Evolutionary conservation across 2,797 vertebrate species (phyloP), one percentile per base, ranked within the genome.

Genomic region (Cyprinella venusta): DNA sequence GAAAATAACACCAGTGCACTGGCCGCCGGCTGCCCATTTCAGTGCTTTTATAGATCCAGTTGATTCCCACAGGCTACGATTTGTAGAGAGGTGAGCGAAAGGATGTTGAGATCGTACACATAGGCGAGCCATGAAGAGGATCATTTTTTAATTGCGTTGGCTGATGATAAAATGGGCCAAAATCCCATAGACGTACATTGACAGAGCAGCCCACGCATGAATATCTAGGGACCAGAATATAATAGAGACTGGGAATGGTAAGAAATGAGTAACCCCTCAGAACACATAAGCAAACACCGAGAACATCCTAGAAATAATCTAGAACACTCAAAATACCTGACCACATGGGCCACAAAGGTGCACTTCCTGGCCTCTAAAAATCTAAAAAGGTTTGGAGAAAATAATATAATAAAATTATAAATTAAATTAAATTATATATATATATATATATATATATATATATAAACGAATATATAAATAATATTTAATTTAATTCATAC

Each of bases 81-180:
- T 84, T 63, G 82, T 30, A 68, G 38, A 79, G 30, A 56, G 52
- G 77, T 56, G 61, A 77, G 59, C 8, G 5, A 63, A 65, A 50
- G 76, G 61, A 64, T 78, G 61, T 52, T 84, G 36, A 65, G 74
- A 65, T 79, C 65, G 36, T 63, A 61, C 77, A 85, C n/a, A 24
- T 67, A 33, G 50, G 70, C n/a, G 36, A 84, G 42, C 72, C 52
- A 76, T 61, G 63, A 61, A 76, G 79, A 86, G 83, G 80, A 65
- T 45, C 5, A 19, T 82, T 82, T 84, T 87, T 87, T 84, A 85
- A 84, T 82, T 83, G 80, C 70, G 56, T 64, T 69, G 26, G 61
- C 61, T 78, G 76, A 64, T 19, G 18, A 78, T 50, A 64, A 33
- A 50, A 33, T 8, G 7, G 52, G 13, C 52, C n/a, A 38, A 38